phyloP scores from a whole-genome alignment of 2,888 invertebrate genomes.

The Clusia tigrina region DNA sequence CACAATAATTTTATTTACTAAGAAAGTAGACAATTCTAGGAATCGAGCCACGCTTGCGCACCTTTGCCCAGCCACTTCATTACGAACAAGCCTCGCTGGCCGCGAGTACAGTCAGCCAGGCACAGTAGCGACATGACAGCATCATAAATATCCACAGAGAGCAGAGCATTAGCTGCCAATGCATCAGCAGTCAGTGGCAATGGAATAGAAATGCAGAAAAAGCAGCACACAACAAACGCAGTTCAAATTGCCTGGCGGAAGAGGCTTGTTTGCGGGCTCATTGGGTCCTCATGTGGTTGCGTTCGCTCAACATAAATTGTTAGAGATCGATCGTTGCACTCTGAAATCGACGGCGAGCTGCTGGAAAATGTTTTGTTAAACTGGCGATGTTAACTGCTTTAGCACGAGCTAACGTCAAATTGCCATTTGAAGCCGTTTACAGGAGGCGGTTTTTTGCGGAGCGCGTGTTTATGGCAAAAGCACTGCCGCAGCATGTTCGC shows the following conservation, averaged over 20 bases:
- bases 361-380: background rate
- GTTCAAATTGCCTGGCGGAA: background rate
- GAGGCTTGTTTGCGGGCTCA: background rate
- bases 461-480: background rate
- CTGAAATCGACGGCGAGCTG: too few relatives aligned
- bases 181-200: background rate
- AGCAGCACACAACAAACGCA: background rate
- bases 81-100: too few relatives aligned
- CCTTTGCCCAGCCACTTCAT: too few relatives aligned
- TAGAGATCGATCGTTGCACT: background rate
- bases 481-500: too few relatives aligned
- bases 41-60: too few relatives aligned
- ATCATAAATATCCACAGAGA: background rate
- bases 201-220: background rate
- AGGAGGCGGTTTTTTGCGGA: too few relatives aligned
- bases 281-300: background rate
- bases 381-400: background rate
- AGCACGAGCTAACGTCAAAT: background rate
- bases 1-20: too few relatives aligned
- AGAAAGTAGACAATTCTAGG: too few relatives aligned
- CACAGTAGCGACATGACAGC: background rate
- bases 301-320: too few relatives aligned
- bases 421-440: background rate
- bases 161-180: background rate
- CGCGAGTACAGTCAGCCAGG: too few relatives aligned